These are phyloP conservation scores for Cacoxenus indagator DNA, from an alignment of 2,888 invertebrate species.

Conservation along the genomic window DNA sequence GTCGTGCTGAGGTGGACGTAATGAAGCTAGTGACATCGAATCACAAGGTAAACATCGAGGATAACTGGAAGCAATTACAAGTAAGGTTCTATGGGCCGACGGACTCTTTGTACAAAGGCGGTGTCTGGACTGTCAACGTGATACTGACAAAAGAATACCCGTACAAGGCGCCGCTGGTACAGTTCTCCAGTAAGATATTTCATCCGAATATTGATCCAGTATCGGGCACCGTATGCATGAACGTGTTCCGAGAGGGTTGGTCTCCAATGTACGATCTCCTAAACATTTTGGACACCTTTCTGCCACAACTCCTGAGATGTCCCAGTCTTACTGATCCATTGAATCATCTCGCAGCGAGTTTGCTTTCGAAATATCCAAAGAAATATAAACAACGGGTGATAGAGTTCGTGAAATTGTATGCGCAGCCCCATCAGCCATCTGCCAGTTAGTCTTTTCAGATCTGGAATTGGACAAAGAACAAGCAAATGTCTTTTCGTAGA, in stretches of 20 bases:
- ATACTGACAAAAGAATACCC: conserved; percentile 48
- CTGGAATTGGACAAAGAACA: too few species aligned
- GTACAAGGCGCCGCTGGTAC: conserved; percentile 46
- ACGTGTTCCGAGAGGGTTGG: conserved; percentile 55
- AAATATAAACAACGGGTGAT: conserved; percentile 42
- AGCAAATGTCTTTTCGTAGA: too few species aligned
- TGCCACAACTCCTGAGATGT: conserved; percentile 48
- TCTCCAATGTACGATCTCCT: conserved; percentile 50
- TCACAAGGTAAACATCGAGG: conserved; percentile 34
- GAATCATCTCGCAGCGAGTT: conserved; percentile 45
- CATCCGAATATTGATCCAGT: conserved; percentile 53
- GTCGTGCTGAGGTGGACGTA: conserved; percentile 49
- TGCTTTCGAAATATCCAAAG: conserved; percentile 46
- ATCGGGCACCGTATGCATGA: conserved; percentile 50
- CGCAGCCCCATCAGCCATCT: conserved; percentile 30
- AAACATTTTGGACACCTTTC: conserved; percentile 52
- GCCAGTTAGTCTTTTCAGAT: not conserved
- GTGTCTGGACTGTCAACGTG: conserved; percentile 48
- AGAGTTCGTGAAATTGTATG: conserved; percentile 45
- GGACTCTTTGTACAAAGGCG: conserved; percentile 52
- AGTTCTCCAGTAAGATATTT: conserved; percentile 48
- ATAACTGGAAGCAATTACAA: conserved; percentile 45
- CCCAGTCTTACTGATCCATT: conserved; percentile 51
- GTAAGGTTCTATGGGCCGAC: conserved; percentile 47
- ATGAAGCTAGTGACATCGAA: conserved; percentile 47